phyloP scores from a whole-genome alignment of 2,113 vertebrate genomes.

The Choloepus hoffmanni region DNA sequence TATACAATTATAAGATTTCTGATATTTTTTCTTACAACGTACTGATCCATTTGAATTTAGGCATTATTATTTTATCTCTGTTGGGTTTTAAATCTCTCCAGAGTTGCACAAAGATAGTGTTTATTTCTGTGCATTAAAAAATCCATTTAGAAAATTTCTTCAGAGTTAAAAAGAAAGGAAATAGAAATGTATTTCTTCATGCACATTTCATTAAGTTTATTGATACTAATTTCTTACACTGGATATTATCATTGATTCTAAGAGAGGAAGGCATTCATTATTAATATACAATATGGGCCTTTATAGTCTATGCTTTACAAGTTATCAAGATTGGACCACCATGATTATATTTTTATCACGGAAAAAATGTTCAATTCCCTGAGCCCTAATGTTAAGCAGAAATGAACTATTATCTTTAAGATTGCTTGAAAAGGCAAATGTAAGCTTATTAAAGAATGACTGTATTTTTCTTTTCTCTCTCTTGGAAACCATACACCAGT shows the following conservation, averaged over 20 bases:
- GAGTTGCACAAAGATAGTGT: too few species aligned
- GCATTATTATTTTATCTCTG: not conserved
- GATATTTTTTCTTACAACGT: conserved; percentile 38
- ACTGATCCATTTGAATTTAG: conserved; percentile 36
- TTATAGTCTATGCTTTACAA: conserved; percentile 37
- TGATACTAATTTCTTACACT: conserved; percentile 60
- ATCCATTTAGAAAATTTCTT: too few species aligned
- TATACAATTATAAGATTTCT: not conserved
- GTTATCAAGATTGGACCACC: conserved; percentile 45
- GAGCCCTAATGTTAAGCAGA: conserved; percentile 39
- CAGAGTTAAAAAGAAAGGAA: conserved; percentile 60
- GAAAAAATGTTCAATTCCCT: not conserved
- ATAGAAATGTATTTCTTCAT: conserved; percentile 76
- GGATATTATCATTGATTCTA: conserved; percentile 60
- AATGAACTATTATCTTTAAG: conserved; percentile 76
- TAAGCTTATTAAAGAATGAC: conserved; percentile 84
- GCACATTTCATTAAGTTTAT: conserved; percentile 57
- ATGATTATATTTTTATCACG: conserved; percentile 42
- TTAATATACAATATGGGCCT: not conserved
- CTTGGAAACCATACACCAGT: conserved; percentile 82
- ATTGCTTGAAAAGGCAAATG: conserved; percentile 83
- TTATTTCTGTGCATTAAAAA: too few species aligned
- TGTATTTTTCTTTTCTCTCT: conserved; percentile 85
- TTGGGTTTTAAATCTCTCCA: too few species aligned
- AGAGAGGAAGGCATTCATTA: conserved; percentile 51